Evolutionary conservation across 2,797 vertebrate species (phyloP), one percentile per base, ranked within the genome.

Genomic region (Bovichtus variegatus): DNA sequence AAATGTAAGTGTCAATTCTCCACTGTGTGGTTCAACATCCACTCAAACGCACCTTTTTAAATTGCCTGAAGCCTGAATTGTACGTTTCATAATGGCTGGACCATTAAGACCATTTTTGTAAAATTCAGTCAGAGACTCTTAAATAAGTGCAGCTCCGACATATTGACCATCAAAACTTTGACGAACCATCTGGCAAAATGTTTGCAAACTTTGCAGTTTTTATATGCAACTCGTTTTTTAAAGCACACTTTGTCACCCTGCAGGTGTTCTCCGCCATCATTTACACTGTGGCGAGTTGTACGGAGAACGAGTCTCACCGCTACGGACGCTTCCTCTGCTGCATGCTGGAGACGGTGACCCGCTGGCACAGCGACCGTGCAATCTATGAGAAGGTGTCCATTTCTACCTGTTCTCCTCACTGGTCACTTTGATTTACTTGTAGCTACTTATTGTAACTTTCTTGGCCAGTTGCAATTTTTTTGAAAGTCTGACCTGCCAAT

Each of bases 261-360:
- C 92, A 99, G 98, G 98, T 99, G 67, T 99, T 99, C 85, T 99
- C 98, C 15, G 98, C 99, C 79, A 99, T 99, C 89, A 99, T 99
- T 91, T 99, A 99, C 90, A 99, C 98, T 0, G 98, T 99, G 68
- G 98, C 98, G 82, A 99, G 98, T 91, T 99, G 98, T 87, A 99
- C 98, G 0, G 98, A 99, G 94, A 99, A 99, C 50, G 98, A 99
- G 96, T 98, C 98, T 43, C 97, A 97, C 74, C 96, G 97, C 44
- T 99, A 99, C 0, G 98, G 98, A n/a, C 97, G 98, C 68, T 99
- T 99, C 95, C 96, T 99, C 21, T 99, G 98, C 94, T 99, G 97
- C 90, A 99, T 99, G 98, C 91, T 99, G 90, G 97, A 99, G 91
- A 99, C 98, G 0, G 98, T 99, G 86, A 99, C 98, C 19, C 96